Base-by-base conservation (phyloP, 2,113 vertebrate genomes). In the Columbina picui region DNA sequence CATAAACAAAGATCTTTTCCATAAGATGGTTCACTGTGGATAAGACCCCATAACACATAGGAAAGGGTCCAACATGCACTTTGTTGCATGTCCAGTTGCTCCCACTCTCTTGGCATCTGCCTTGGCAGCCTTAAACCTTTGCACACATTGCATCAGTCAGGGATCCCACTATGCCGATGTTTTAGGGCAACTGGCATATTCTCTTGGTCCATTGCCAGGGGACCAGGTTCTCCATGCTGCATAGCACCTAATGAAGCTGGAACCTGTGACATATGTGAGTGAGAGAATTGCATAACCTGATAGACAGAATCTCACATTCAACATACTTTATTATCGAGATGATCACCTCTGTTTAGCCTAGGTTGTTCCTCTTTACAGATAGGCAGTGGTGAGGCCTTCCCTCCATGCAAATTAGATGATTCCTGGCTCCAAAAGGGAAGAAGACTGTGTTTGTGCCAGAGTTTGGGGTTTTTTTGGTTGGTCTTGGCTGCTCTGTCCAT, bases 161-260 rank as follows among this genome's bases (percentile, higher is more conserved):
- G 20, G 38, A 47, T 69, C 15, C 17, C 32, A 52, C 14, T 30
- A n/a, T 19, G 12, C 0, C 68, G 47, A 65, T 3, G 6, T 69
- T 73, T 39, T 23, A 76, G 38, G 57, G 14, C 43, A 70, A 12
- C 11, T 41, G 25, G 7, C 12, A 19, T 17, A 59, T 75, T 81
- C 45, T 7, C 27, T 83, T 69, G 4, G 4, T 52, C 17, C 0
- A 0, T 53, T 65, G 19, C 18, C n/a, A 68, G 53, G 22, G 2
- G 15, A 45, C 22, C 36, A 59, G 38, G 32, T 36, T 34, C 23
- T 73, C 22, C 9, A 20, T 8, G 10, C 29, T 84, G 11, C 52
- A 38, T 7, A 59, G 29, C 34, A 83, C 1, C 14, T 47, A 36
- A 73, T 16, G 29, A 74, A 64, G 41, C 15, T 47, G 39, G 13